Base-by-base conservation (phyloP, 2,888 invertebrate species). In the Spilarctia lutea region DNA sequence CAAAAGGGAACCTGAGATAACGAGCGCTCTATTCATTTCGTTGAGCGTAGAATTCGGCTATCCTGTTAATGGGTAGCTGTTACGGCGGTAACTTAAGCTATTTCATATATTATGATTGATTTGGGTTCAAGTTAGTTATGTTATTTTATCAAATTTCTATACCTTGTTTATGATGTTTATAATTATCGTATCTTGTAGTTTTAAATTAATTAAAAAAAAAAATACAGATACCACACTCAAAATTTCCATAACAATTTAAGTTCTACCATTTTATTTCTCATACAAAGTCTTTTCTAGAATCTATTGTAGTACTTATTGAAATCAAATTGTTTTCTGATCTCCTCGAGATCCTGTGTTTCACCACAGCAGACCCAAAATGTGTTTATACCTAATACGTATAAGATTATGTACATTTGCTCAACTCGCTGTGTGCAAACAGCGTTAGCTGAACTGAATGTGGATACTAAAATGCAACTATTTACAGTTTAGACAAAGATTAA, bases 311-410 rank as follows among this genome's bases (percentile, higher is more conserved):
- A n/a, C 10, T 56, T 56, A 45, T 67, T 79, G 75, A 79, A 83
- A 83, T 81, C 75, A 85, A 86, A 88, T 88, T 85, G 88, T 89
- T 89, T 89, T 30, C 89, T 87, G 86, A 88, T 88, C 85, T 81
- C 82, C 79, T 82, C 78, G 83, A 84, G 81, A 86, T 84, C 86
- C 78, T 65, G 85, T 80, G 83, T 85, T 68, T 65, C 68, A 16
- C 77, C 73, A 72, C 71, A 65, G 20, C 39, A 68, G 30, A 63
- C 30, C 7, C 16, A 18, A 63, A 30, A 20, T 30, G 39, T 72
- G 66, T 65, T 13, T 75, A 65, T 60, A 52, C 11, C 2, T 63
- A 30, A 65, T 48, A 42, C 63, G 39, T 63, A 63, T n/a, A 39
- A 63, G 45, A 45, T 63, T 65, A 33, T 42, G 85, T 86, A 86